Conservation (phyloP, 1,140 invertebrate species). For the Liolophura sinensis region DNA sequence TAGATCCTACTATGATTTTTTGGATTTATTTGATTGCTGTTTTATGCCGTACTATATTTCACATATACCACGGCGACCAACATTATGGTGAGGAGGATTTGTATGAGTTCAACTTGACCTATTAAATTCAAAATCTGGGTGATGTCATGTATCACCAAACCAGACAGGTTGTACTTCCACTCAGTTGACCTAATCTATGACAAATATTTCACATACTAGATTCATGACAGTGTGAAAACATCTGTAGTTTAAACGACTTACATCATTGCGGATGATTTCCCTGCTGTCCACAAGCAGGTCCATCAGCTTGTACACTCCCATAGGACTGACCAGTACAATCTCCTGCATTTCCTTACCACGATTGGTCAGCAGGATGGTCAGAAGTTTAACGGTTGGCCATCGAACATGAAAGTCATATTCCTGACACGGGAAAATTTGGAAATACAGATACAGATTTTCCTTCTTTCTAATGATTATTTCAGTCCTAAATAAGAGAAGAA, state of each 20-base stretch:
- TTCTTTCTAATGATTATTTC: background rate
- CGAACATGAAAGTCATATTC: conserved; percentile 91
- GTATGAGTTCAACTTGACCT: too few species aligned
- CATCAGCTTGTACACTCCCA: conserved; percentile 98
- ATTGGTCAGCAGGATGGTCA: conserved; percentile 70
- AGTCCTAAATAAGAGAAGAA: too few species aligned
- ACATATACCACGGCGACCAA: too few species aligned
- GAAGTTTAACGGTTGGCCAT: conserved; percentile 66
- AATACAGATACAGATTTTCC: conserved; percentile 21
- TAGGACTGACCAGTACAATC: conserved; percentile 89
- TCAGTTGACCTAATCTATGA: too few species aligned
- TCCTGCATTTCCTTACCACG: conserved; percentile 87
- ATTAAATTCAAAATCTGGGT: too few species aligned
- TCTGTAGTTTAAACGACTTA: conserved; percentile 50
- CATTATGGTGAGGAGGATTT: too few species aligned
- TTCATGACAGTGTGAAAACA: background rate
- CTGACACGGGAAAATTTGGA: conserved; percentile 32
- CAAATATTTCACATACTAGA: too few species aligned
- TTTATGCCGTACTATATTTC: too few species aligned
- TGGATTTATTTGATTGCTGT: too few species aligned
- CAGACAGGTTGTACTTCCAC: too few species aligned
- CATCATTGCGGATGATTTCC: conserved; percentile 97
- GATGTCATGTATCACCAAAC: too few species aligned
- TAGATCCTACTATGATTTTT: too few species aligned
- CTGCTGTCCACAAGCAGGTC: conserved; percentile 90